These are phyloP conservation scores for Grammomys surdaster DNA, from an alignment of 2,113 vertebrate genomes.

Conservation along the genomic window DNA sequence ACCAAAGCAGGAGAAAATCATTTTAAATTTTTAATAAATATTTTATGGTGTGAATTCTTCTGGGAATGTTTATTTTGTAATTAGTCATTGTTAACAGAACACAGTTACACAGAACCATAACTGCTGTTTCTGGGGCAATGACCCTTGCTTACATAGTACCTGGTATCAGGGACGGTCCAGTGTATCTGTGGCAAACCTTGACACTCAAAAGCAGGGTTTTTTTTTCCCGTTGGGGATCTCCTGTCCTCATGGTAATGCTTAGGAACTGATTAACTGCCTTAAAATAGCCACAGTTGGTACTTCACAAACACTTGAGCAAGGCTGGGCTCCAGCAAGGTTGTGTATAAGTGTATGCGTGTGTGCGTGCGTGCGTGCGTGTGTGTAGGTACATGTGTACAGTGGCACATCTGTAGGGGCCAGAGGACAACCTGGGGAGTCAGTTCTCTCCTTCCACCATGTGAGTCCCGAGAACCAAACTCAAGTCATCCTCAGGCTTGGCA, in stretches of 20 bases:
- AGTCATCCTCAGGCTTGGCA: background rate
- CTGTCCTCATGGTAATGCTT: background rate
- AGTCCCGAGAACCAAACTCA: too few species aligned
- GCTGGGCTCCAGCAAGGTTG: background rate
- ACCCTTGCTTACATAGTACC: slow-evolving; percentile 12
- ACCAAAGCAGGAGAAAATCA: slow-evolving; percentile 80
- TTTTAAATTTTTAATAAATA: slow-evolving; percentile 89
- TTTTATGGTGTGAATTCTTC: slow-evolving; percentile 85
- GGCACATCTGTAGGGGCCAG: background rate
- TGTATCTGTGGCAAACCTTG: background rate
- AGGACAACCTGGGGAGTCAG: background rate
- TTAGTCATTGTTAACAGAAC: background rate
- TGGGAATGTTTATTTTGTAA: slow-evolving; percentile 34
- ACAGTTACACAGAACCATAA: slow-evolving; percentile 13
- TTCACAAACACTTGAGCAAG: background rate
- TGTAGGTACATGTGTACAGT: too few species aligned
- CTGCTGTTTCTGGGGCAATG: background rate
- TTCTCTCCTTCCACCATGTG: background rate
- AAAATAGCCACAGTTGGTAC: background rate
- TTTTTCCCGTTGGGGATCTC: background rate
- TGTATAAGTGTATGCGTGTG: background rate
- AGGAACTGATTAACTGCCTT: background rate
- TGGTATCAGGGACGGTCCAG: background rate
- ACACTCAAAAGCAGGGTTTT: background rate
- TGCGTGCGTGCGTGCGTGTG: background rate